Percentiles rank a stretch among this genome's conserved stretches.
Evolutionary conservation across 2,113 vertebrate genomes (phyloP).

Genomic region (Phalacrocorax aristotelis): DNA sequence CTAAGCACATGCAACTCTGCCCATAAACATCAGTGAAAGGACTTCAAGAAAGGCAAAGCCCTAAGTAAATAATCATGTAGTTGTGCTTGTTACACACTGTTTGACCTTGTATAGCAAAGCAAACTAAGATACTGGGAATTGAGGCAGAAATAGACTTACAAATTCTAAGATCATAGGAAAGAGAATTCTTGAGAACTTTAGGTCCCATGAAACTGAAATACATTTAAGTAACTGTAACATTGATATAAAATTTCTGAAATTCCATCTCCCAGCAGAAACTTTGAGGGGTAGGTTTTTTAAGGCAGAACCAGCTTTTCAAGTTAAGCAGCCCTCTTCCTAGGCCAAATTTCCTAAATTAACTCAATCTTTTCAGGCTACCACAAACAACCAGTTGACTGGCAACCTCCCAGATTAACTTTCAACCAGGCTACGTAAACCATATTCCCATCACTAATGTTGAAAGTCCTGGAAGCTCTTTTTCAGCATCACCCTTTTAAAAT

Average conservation of each 20-base stretch:
- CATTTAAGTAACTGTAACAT: not conserved
- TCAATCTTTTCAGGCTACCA: not conserved
- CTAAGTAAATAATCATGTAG: slow-evolving; percentile 6
- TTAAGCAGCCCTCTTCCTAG: not conserved
- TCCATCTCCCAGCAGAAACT: not conserved
- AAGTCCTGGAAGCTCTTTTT: not conserved
- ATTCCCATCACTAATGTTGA: not conserved
- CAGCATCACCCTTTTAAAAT: not conserved
- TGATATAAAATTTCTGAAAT: not conserved
- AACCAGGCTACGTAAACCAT: not conserved
- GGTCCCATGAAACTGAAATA: not conserved
- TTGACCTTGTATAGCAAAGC: not conserved
- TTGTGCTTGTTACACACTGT: not conserved
- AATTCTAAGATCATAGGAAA: not conserved
- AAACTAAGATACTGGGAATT: not conserved
- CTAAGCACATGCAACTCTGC: not conserved
- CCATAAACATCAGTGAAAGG: not conserved
- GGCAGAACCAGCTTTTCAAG: not conserved
- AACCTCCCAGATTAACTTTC: not conserved
- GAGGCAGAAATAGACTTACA: not conserved
- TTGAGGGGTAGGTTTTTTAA: not conserved
- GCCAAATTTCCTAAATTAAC: not conserved
- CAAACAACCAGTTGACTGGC: not conserved
- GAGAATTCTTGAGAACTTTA: not conserved
- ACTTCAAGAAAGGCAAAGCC: slow-evolving; percentile 25